Percentiles rank a stretch among this genome's conserved stretches.
Evolutionary conservation across 2,888 invertebrate species (phyloP).

Genomic region (Tipula lateralis): DNA sequence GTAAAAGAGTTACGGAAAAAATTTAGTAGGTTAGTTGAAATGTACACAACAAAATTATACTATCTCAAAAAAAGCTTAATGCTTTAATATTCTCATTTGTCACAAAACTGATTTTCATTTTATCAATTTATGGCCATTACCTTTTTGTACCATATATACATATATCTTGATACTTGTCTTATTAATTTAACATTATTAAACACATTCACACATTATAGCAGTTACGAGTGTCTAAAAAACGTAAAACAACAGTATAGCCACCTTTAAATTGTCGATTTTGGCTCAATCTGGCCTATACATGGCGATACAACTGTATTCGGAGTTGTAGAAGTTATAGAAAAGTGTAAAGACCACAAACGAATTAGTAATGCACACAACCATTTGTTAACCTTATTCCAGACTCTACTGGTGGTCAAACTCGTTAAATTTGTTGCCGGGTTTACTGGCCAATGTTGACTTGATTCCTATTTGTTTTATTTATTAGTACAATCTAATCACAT

Average conservation of each 20-base stretch:
- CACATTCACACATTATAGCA: background rate
- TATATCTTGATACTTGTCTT: background rate
- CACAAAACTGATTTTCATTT: background rate
- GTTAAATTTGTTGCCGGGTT: too few relatives aligned
- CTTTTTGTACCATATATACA: background rate
- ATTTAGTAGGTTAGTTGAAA: background rate
- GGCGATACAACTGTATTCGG: too few relatives aligned
- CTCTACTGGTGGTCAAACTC: too few relatives aligned
- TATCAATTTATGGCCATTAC: background rate
- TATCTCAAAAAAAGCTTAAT: background rate
- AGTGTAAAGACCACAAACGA: too few relatives aligned
- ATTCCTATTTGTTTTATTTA: too few relatives aligned
- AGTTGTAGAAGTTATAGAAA: too few relatives aligned
- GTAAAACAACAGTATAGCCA: background rate
- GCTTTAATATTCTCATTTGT: constrained; percentile 1
- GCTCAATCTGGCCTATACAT: too few relatives aligned
- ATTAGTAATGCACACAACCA: too few relatives aligned
- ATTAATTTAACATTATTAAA: background rate
- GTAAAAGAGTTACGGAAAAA: background rate
- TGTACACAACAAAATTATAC: background rate
- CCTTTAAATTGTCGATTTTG: too few relatives aligned
- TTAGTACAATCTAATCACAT: too few relatives aligned
- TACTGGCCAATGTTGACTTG: too few relatives aligned
- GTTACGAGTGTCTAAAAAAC: background rate
- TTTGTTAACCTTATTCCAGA: too few relatives aligned